These are phyloP conservation scores for Plutomurus gul DNA, from an alignment of 1,140 invertebrate species.

Conservation along the genomic window DNA sequence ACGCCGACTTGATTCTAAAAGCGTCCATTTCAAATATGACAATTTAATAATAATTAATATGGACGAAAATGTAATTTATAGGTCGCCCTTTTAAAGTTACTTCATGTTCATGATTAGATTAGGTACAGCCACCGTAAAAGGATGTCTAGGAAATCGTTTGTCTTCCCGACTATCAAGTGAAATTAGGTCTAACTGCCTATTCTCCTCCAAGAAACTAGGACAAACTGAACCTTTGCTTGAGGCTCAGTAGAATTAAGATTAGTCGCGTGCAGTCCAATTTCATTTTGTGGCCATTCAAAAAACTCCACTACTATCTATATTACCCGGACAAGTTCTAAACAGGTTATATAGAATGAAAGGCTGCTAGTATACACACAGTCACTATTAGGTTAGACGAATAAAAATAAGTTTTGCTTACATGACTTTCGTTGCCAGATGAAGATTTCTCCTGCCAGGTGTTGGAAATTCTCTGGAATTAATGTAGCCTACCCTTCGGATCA, in stretches of 20 bases:
- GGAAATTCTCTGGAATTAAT: conserved; percentile 87
- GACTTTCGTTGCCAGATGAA: conserved; percentile 79
- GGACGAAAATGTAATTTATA: too few relatives aligned
- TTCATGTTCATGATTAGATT: too few relatives aligned
- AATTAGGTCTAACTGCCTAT: conserved; percentile 15
- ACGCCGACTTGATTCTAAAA: too few relatives aligned
- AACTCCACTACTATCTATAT: too few relatives aligned
- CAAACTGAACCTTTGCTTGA: not conserved
- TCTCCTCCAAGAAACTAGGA: not conserved
- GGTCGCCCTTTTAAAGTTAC: too few relatives aligned
- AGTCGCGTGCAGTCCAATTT: not conserved
- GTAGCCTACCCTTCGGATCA: conserved; percentile 86
- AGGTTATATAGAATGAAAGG: not conserved
- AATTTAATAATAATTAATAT: too few relatives aligned
- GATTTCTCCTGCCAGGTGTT: conserved; percentile 85
- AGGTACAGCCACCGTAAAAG: not conserved
- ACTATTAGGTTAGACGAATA: not conserved
- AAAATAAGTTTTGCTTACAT: conserved; percentile 61
- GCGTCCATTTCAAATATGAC: too few relatives aligned
- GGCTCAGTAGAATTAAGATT: not conserved
- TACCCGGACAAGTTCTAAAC: too few relatives aligned
- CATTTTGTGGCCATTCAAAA: too few relatives aligned
- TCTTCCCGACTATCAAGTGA: not conserved
- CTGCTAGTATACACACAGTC: not conserved
- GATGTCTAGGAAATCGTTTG: not conserved